Conservation (phyloP, 2,113 vertebrate genomes). For the Halichoeres trimaculatus region DNA sequence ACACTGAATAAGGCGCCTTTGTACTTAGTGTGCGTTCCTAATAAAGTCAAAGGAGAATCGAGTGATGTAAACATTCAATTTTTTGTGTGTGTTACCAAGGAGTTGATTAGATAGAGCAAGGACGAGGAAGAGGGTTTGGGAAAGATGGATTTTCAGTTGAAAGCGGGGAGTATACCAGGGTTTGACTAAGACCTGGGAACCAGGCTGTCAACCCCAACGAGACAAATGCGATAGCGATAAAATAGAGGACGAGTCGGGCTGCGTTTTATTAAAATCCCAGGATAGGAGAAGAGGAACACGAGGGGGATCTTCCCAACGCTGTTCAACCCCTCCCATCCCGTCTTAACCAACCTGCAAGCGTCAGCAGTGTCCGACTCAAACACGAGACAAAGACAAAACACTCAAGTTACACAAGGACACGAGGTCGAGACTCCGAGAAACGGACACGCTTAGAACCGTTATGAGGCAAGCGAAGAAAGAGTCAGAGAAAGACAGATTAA, state of each 20-base stretch:
- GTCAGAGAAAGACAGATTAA: slow-evolving; percentile 24
- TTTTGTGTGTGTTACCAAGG: slow-evolving; percentile 78
- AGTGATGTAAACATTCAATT: slow-evolving; percentile 88
- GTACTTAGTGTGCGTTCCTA: slow-evolving; percentile 84
- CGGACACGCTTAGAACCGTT: slow-evolving; percentile 60
- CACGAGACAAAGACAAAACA: slow-evolving; percentile 81
- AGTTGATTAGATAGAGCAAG: slow-evolving; percentile 71
- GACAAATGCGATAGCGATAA: slow-evolving; percentile 28
- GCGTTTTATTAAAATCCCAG: slow-evolving; percentile 20
- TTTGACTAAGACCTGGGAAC: slow-evolving; percentile 34
- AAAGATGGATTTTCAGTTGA: slow-evolving; percentile 22
- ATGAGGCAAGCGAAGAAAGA: slow-evolving; percentile 68
- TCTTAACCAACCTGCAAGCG: slow-evolving; percentile 37
- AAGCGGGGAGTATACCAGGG: slow-evolving; percentile 18
- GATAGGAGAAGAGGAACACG: slow-evolving; percentile 23
- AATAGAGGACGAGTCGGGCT: slow-evolving; percentile 32
- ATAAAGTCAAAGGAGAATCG: slow-evolving; percentile 82
- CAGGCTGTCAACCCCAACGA: slow-evolving; percentile 31
- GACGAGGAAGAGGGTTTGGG: not conserved
- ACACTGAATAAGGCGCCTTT: slow-evolving; percentile 83
- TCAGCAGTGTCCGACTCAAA: slow-evolving; percentile 67
- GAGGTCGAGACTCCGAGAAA: slow-evolving; percentile 72
- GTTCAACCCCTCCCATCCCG: slow-evolving; percentile 13
- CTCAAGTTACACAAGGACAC: slow-evolving; percentile 73
- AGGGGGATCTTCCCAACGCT: slow-evolving; percentile 8